Evolutionary conservation across 2,113 vertebrate species (phyloP), one percentile per base, ranked within the genome.

Genomic region (Crotophaga sulcirostris): DNA sequence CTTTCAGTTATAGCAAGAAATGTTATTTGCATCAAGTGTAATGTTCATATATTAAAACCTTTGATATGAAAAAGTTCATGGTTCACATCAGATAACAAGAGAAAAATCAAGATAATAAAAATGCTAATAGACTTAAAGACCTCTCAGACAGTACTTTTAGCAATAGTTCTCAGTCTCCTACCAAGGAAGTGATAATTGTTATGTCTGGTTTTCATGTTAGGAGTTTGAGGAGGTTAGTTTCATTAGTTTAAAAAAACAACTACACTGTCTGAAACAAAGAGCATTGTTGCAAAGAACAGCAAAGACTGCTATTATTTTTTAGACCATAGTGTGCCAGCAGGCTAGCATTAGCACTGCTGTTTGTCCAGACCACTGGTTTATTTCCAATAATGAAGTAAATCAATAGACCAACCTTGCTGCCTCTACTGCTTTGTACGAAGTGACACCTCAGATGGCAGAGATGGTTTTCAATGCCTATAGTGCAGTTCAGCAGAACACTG

Each of bases 351-450:
- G 15, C 8, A 28, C 4, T 16, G 20, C 17, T 31, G 1, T 4
- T 7, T 63, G 7, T 23, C 25, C 21, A 66, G 3, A 4, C 2
- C 9, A 5, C 23, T 24, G 4, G 14, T 60, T 63, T 25, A 25
- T 62, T 79, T 76, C 42, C 20, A 20, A 0, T 26, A 40, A 24
- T 16, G 49, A 62, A 69, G 52, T 29, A 54, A 81, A 60, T 7
- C 11, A 31, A n/a, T 45, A 63, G 58, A 20, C 2, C 7, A 51
- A 45, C 12, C 3, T n/a, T 0, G 0, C 34, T 16, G 10, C 38
- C 6, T 42, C 14, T 67, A 6, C 25, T 24, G 36, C 3, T 54
- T 24, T 59, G 34, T 10, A 29, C 4, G 13, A 63, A 42, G 40
- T 31, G 31, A 9, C 29, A 49, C 5, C 33, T 1, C 0, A 2